Conservation (phyloP, 1,140 invertebrate genomes). For the Trypoxylus dichotomus region DNA sequence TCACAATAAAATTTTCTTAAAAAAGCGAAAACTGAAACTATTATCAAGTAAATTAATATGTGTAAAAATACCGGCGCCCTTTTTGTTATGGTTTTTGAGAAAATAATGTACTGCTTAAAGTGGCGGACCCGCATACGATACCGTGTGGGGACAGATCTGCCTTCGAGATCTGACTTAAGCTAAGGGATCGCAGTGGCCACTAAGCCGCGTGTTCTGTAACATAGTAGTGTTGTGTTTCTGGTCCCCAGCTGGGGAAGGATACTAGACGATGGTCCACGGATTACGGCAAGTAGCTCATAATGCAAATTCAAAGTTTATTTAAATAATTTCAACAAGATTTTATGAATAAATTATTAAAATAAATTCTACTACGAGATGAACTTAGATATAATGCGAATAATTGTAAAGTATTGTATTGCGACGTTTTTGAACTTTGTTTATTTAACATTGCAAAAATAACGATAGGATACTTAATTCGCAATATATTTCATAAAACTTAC, state of each 20-base stretch:
- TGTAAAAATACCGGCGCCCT: slow-evolving; percentile 30
- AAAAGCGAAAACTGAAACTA: background rate
- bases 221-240: slow-evolving; percentile 44
- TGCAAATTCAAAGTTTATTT: background rate
- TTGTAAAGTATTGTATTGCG: no score
- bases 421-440: no score
- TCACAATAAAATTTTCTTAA: background rate
- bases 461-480: background rate
- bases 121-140: slow-evolving; percentile 41
- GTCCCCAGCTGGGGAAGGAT: slow-evolving; percentile 41
- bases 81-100: slow-evolving; percentile 30
- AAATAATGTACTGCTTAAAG: slow-evolving; percentile 34
- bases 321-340: slow-evolving; percentile 23
- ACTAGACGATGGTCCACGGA: slow-evolving; percentile 48
- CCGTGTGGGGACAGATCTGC: slow-evolving; percentile 41
- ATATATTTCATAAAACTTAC: background rate
- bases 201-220: slow-evolving; percentile 48
- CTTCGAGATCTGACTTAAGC: slow-evolving; percentile 44
- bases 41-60: background rate
- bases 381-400: no score
- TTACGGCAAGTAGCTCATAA: slow-evolving; percentile 44
- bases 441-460: no score
- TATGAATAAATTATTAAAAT: slow-evolving; percentile 28
- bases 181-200: slow-evolving; percentile 49
- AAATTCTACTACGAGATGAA: background rate